Base-by-base conservation (phyloP, 2,113 vertebrate species). In the Chrysemys picta region DNA sequence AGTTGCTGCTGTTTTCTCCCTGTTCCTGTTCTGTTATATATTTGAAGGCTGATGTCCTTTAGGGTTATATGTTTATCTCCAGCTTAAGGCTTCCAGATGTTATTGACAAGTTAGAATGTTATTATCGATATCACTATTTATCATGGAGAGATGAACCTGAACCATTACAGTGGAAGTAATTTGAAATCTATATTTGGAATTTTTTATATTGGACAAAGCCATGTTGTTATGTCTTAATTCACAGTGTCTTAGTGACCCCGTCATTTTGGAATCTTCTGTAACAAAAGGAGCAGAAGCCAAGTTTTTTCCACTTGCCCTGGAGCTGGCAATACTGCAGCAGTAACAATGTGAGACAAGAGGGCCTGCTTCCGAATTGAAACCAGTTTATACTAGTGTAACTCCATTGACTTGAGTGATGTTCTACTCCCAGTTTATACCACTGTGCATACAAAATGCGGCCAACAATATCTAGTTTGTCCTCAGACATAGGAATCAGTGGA, bases 211-310 rank as follows among this genome's bases (percentile, higher is more conserved):
- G 91, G 90, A 56, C 87, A 92, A 84, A 95, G 78, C 49, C 87
- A 49, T 93, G 53, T 93, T 35, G 62, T n/a, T 88, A 85, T 92
- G 96, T 96, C 84, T 78, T 95, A 92, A 95, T 95, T 92, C 84
- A 2, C 31, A 90, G 52, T 83, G 85, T 92, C 45, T 89, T 95
- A 95, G 94, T 95, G 87, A 89, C 87, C 85, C 83, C 82, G 1
- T 35, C 83, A 10, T 87, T 94, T 90, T 91, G 78, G 53, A 96
- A 49, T 92, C 3, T 2, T 29, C 49, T 89, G 80, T 86, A 57
- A 65, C 89, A 1, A 0, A 81, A 50, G 53, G 80, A 79, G 0
- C 62, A 69, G 3, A 84, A 92, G 90, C 93, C 94, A 94, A 79
- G 88, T 79, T 91, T 92, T 69, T 47, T 31, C 27, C 11, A 0